Base-by-base conservation (phyloP, 2,888 invertebrate genomes). In the Ypsolopha scabrella region DNA sequence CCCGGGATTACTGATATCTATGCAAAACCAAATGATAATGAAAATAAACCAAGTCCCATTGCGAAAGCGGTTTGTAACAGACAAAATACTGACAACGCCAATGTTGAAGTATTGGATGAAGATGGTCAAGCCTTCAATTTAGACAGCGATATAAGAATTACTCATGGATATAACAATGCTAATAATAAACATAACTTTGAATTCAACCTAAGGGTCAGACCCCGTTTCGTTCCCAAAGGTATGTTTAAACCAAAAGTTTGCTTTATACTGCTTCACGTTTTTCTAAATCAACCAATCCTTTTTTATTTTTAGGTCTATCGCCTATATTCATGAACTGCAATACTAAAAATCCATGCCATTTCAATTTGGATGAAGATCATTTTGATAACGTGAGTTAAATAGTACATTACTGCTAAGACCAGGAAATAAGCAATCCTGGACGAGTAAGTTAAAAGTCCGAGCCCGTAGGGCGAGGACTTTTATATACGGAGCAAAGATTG, bases 181-280 rank as follows among this genome's bases (percentile, higher is more conserved):
- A 10, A 24, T 10, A 6, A 7, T 7, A 38, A 37, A 33, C 37
- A 37, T 13, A 37, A n/a, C 2, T 14, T 33, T 8, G 10, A 52
- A 59, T 87, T 80, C 60, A 61, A 70, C 54, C 62, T 90, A 9
- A 73, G 67, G 49, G 72, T 72, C 58, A 75, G 90, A 60, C 69
- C 68, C n/a, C 68, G 73, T 35, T 88, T 88, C 67, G 57, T 90
- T 37, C 90, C 90, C 1, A 90, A 90, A 85, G 90, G 90, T 86
- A 64, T 51, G 6, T 50, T 24, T 44, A 6, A 41, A 11, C 11
- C 7, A 7, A 2, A 41, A 10, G 2, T 41, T 41, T 2, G 24
- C 4, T 24, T 24, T 24, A 24, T 24, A 24, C 43, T 13, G 6
- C 35, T 36, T 0, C 7, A 46, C 34, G 34, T 35, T 50, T 38